These are phyloP conservation scores for Takifugu bimaculatus DNA, from an alignment of 2,113 vertebrate species.

Conservation along the genomic window DNA sequence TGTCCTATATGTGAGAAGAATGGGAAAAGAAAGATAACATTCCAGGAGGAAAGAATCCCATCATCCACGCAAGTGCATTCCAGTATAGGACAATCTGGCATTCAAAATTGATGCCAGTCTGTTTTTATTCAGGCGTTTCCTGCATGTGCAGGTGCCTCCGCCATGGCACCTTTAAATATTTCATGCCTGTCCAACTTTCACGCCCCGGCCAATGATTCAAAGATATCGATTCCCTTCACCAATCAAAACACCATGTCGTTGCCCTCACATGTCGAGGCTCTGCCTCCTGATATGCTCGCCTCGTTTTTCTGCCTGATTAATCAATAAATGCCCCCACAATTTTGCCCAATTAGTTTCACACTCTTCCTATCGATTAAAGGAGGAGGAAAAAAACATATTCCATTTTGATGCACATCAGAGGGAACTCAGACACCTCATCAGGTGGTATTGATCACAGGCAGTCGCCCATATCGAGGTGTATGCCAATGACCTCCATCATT, in stretches of 20 bases:
- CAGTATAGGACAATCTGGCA: constrained; percentile 42
- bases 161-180: constrained; percentile 61
- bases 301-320: constrained; percentile 77
- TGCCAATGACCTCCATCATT: constrained; percentile 72
- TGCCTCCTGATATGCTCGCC: constrained; percentile 53
- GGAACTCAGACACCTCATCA: constrained; percentile 74
- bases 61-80: constrained; percentile 44
- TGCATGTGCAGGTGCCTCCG: constrained; percentile 52
- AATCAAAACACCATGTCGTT: constrained; percentile 67
- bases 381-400: constrained; percentile 73
- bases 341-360: constrained; percentile 79
- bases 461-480: constrained; percentile 53
- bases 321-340: constrained; percentile 77
- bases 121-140: constrained; percentile 54
- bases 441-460: constrained; percentile 75
- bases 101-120: constrained; percentile 64
- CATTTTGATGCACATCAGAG: constrained; percentile 76
- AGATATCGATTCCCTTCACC: constrained; percentile 61
- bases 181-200: constrained; percentile 54
- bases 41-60: constrained; percentile 33
- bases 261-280: constrained; percentile 51
- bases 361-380: constrained; percentile 69
- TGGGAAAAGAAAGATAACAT: constrained; percentile 38
- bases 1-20: constrained; percentile 49
- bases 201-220: constrained; percentile 45